A percentile compares a stretch with the other conserved stretches of the same genome.
phyloP scores from a whole-genome alignment of 2,113 vertebrate species.

The Coracopsis vasa region DNA sequence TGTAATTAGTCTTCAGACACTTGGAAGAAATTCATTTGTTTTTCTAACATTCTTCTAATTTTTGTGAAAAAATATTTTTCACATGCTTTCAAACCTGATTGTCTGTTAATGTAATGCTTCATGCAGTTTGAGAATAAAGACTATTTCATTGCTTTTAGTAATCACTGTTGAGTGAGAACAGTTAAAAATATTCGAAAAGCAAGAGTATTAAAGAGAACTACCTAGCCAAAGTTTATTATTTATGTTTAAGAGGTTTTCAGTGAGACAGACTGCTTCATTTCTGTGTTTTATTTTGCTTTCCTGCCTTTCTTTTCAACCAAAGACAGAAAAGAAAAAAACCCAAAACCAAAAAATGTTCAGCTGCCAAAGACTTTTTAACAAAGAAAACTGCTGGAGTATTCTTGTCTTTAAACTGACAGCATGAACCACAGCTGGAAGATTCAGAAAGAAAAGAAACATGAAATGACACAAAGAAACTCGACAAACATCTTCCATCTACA shows the following conservation, averaged over 20 bases:
- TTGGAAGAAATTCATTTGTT: not conserved
- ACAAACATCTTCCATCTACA: not conserved
- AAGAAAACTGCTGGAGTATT: not conserved
- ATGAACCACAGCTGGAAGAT: not conserved
- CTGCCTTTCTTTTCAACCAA: not conserved
- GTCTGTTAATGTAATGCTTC: not conserved
- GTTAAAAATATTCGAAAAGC: not conserved
- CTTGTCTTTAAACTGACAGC: not conserved
- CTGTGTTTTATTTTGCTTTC: not conserved
- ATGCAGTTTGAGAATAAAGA: not conserved
- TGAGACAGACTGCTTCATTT: not conserved
- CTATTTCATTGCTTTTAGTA: not conserved
- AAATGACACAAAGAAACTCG: not conserved
- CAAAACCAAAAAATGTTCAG: not conserved
- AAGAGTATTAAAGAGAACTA: not conserved
- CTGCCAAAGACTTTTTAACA: not conserved
- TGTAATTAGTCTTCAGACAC: not conserved
- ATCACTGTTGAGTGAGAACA: not conserved
- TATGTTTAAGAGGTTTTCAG: not conserved
- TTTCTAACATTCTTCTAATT: not conserved
- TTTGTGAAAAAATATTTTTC: not conserved
- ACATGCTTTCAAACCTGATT: not conserved
- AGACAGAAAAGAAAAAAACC: not conserved
- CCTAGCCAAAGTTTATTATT: not conserved
- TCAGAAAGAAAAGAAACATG: not conserved